Percentiles rank a stretch among this genome's conserved stretches.
These are phyloP conservation scores for Drosophila recens DNA, from an alignment of 2,888 invertebrate species.

Conservation along the genomic window DNA sequence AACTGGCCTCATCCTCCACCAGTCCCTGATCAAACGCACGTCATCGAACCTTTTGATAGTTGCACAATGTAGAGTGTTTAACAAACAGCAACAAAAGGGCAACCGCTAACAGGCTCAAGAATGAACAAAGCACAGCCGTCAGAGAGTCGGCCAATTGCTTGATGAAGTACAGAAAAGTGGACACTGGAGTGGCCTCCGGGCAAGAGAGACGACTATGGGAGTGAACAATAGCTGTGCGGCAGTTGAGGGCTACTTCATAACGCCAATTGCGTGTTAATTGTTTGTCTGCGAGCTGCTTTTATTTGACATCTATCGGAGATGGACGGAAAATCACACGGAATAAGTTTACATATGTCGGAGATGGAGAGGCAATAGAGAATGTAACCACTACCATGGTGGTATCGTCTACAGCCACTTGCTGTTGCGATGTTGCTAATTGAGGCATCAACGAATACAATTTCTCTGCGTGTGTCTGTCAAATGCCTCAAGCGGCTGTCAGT, in stretches of 20 bases:
- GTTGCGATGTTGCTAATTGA: conserved; percentile 49
- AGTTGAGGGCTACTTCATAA: conserved; percentile 26
- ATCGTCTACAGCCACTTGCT: conserved; percentile 8
- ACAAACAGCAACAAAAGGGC: conserved; percentile 22
- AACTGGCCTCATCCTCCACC: neutral
- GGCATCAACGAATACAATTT: conserved; percentile 44
- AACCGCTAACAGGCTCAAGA: conserved; percentile 18
- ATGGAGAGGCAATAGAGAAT: neutral
- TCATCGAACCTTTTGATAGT: neutral
- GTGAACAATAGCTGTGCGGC: neutral
- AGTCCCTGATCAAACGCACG: neutral
- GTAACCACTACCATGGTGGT: neutral
- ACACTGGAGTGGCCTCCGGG: conserved; percentile 31
- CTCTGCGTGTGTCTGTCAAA: conserved; percentile 30
- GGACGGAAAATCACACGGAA: conserved; percentile 5
- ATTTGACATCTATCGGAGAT: conserved; percentile 38
- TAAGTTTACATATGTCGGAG: conserved; percentile 2
- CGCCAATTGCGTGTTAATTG: conserved; percentile 53
- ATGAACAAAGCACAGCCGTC: neutral
- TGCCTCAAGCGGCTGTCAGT: conserved; percentile 52
- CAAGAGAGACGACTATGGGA: neutral
- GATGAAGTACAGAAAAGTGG: conserved; percentile 46
- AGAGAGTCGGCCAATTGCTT: conserved; percentile 18
- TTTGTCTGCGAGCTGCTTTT: conserved; percentile 45
- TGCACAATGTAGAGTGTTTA: conserved; percentile 15